These are phyloP conservation scores for Propithecus deckenii DNA, from an alignment of 2,797 vertebrate genomes.

Conservation along the genomic window DNA sequence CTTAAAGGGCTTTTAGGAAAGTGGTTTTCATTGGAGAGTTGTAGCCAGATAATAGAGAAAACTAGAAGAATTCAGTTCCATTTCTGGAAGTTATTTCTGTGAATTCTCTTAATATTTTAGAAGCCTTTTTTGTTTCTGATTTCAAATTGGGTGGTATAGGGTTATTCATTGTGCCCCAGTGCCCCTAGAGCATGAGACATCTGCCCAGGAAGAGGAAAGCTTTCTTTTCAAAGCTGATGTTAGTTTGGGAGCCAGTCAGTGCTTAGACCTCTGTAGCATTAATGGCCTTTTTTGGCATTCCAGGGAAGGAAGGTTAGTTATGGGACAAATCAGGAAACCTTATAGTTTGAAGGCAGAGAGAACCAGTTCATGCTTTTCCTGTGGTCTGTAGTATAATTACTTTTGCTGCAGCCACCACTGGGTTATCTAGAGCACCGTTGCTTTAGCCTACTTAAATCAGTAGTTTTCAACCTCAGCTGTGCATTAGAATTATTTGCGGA, in stretches of 20 bases:
- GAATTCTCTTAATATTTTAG: conserved; percentile 96
- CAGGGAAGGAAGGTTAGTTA: background rate
- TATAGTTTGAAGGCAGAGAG: background rate
- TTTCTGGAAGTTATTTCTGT: conserved; percentile 94
- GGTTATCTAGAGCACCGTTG: background rate
- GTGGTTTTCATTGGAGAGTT: background rate
- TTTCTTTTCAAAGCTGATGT: background rate
- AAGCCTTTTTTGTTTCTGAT: conserved; percentile 96
- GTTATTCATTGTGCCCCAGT: conserved; percentile 87
- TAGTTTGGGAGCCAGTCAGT: background rate
- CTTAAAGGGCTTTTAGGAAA: background rate
- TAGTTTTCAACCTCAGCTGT: background rate
- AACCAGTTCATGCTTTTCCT: background rate
- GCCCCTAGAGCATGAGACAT: background rate
- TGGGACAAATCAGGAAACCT: background rate
- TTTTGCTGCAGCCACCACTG: background rate
- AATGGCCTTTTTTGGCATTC: background rate
- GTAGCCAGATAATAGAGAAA: background rate
- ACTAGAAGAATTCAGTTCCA: conserved; percentile 83
- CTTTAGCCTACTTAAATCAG: background rate
- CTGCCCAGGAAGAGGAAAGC: background rate
- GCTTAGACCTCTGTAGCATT: background rate
- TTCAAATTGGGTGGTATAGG: conserved; percentile 95
- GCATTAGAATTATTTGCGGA: background rate
- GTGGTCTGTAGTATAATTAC: background rate